These are phyloP conservation scores for Formica selysi DNA, from an alignment of 1,140 invertebrate species.

Conservation along the genomic window DNA sequence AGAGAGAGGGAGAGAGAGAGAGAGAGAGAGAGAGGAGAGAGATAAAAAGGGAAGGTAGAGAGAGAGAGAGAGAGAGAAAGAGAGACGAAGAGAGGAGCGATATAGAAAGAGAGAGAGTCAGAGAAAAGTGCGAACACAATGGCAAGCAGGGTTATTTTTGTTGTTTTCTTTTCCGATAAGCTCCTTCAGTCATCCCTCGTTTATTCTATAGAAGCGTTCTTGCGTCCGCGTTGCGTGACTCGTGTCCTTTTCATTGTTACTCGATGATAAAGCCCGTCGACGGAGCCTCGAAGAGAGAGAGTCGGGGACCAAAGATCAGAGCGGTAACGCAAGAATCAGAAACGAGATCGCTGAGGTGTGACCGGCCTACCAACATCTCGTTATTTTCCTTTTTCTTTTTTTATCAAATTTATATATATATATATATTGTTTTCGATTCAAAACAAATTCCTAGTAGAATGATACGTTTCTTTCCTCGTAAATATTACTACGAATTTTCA, in stretches of 20 bases:
- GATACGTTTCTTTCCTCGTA: neutral
- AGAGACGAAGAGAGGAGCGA: conserved; percentile 64
- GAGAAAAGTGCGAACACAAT: conserved; percentile 79
- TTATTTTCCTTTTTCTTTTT: neutral
- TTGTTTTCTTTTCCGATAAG: conserved; percentile 76
- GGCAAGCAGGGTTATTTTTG: conserved; percentile 82
- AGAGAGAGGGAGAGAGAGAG: conserved; percentile 47
- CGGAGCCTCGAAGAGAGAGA: conserved; percentile 85
- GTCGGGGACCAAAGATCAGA: conserved; percentile 85
- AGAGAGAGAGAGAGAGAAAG: conserved; percentile 59
- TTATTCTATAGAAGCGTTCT: conserved; percentile 70
- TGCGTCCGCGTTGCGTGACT: conserved; percentile 75
- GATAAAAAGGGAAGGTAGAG: conserved; percentile 52
- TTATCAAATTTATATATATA: neutral
- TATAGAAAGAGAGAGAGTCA: conserved; percentile 63
- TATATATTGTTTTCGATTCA: neutral
- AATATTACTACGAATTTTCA: conserved; percentile 2
- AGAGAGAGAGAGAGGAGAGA: conserved; percentile 43
- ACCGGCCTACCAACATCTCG: conserved; percentile 45
- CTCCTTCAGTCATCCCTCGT: conserved; percentile 77
- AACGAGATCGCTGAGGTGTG: conserved; percentile 62
- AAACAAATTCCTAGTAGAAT: neutral
- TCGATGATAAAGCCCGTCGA: conserved; percentile 78
- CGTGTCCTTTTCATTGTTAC: conserved; percentile 71
- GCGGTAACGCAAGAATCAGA: conserved; percentile 84